Conservation (phyloP, 2,797 vertebrate species). For the Oophaga sylvatica region DNA sequence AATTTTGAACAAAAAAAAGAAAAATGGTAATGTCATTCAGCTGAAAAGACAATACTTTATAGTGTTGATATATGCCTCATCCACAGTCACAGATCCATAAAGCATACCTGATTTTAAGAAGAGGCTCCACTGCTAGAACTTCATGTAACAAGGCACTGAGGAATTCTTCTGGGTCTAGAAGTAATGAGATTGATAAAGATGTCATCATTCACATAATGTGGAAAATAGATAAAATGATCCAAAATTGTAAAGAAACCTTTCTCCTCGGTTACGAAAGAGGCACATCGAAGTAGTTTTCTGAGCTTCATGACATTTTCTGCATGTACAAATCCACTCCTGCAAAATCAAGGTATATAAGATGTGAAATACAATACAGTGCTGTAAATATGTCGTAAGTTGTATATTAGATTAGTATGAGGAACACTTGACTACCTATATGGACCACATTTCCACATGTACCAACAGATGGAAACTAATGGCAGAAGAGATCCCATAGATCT, state of each 20-base stretch:
- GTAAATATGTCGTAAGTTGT: not conserved
- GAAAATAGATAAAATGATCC: not conserved
- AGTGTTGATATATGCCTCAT: not conserved
- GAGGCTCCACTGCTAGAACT: conserved; percentile 75
- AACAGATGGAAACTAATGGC: too few species aligned
- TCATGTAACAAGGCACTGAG: conserved; percentile 78
- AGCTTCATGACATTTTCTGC: conserved; percentile 82
- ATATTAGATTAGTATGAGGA: not conserved
- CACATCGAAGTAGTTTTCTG: conserved; percentile 79
- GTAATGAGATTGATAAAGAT: not conserved
- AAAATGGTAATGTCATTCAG: not conserved
- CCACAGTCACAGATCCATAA: not conserved
- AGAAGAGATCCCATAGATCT: too few species aligned
- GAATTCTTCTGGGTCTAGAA: conserved; percentile 82
- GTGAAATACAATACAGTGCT: not conserved
- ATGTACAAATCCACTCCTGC: conserved; percentile 80
- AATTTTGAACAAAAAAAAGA: not conserved
- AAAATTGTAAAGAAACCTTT: conserved; percentile 75
- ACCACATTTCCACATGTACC: not conserved
- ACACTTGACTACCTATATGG: not conserved
- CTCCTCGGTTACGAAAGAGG: conserved; percentile 79
- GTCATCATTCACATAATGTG: not conserved
- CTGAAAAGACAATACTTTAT: not conserved
- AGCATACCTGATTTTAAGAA: conserved; percentile 79
- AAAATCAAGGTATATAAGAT: not conserved